phyloP scores from a whole-genome alignment of 2,113 vertebrate species.

The Sturnira hondurensis region DNA sequence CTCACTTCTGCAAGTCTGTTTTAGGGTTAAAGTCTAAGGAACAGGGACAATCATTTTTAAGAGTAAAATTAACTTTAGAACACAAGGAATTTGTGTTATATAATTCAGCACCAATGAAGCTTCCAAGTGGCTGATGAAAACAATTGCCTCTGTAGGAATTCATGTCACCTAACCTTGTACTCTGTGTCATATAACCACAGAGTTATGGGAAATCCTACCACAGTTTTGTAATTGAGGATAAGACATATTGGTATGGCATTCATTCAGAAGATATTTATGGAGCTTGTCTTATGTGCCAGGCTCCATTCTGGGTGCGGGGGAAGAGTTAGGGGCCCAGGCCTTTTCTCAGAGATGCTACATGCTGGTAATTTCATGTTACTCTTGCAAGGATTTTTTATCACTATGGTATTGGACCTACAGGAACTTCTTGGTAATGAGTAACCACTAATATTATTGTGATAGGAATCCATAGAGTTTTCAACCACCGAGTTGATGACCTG shows the following conservation, averaged over 20 bases:
- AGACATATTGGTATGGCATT: rapidly evolving
- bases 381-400: neutral
- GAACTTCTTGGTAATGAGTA: rapidly evolving
- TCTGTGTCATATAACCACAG: neutral
- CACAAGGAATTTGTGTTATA: neutral
- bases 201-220: rapidly evolving
- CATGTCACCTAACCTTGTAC: neutral
- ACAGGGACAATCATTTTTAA: neutral
- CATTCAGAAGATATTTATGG: rapidly evolving
- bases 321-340: rapidly evolving
- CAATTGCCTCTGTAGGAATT: neutral
- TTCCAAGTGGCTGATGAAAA: neutral
- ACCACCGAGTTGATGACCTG: neutral
- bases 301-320: neutral
- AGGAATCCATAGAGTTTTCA: neutral
- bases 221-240: neutral
- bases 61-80: neutral
- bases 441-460: neutral
- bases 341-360: neutral
- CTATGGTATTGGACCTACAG: rapidly evolving
- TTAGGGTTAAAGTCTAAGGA: neutral
- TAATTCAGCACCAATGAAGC: rapidly evolving
- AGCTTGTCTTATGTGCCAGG: rapidly evolving
- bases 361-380: rapidly evolving
- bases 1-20: neutral